Base-by-base conservation (phyloP, 1,140 invertebrate genomes). In the Bradysia coprophila region DNA sequence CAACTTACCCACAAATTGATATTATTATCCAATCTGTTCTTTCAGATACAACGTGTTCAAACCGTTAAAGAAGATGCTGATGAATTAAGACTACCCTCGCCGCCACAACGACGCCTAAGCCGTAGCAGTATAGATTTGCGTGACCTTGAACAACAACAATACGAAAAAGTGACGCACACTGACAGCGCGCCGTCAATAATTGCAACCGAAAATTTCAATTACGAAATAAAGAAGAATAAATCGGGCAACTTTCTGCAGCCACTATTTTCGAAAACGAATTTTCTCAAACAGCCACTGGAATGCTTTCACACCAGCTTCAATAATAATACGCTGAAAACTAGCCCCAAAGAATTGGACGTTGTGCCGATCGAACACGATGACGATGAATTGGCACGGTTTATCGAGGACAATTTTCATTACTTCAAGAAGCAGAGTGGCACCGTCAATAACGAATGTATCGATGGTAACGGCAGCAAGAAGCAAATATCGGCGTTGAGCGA, bases 171-270 rank as follows among this genome's bases (percentile, higher is more conserved):
- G 39, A 57, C 54, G 16, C 57, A 60, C 40, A 60, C 57, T 28
- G 57, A 60, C 42, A 60, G 57, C 34, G 57, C 57, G 0, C 57
- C 57, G 8, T 60, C 57, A n/a, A 59, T 60, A 55, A 60, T 60
- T 47, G 57, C 57, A 0, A 47, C n/a, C 54, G 50, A 51, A 56
- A 16, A 55, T 56, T 20, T 56, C 51, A 51, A 48, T 43, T 1
- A 47, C 24, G 19, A 50, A 46, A 20, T n/a, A 37, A 31, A 42
- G 23, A 33, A 46, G 21, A 38, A 40, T 0, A 23, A 40, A 6
- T 38, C 40, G 32, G 13, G 41, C 44, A 33, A 21, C 20, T 22
- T 3, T 18, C n/a, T 32, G 9, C 41, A 32, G 20, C 41, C 41
- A 21, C 24, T 15, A 16, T 36, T 34, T 28, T 22, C n/a, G 11